Base-by-base conservation (phyloP, 2,888 invertebrate species). In the Stegana nigrithorax region DNA sequence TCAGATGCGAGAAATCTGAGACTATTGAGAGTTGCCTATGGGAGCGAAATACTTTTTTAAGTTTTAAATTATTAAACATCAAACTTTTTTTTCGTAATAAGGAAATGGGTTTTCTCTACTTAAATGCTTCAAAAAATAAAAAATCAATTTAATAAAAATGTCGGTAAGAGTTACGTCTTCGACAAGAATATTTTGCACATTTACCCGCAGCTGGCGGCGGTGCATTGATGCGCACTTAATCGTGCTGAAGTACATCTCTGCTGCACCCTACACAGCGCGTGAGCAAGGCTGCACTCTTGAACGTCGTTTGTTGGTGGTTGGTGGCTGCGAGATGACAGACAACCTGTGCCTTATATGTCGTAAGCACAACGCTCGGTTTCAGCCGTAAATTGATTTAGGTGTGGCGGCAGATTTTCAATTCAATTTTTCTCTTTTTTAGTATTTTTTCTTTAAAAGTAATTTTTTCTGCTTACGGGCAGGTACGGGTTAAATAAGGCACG, bases 401-500 rank as follows among this genome's bases (percentile, higher is more conserved):
- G 51, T 65, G 71, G 50, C 42, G 42, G 63, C 55, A 63, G 63
- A 63, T 65, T 63, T 63, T 61, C 65, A n/a, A n/a, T n/a, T n/a
- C n/a, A n/a, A n/a, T n/a, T n/a, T n/a, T n/a, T n/a, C n/a, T n/a
- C n/a, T 73, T 67, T 67, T 65, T 53, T 63, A 65, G 64, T 42
- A 68, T 56, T 67, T 71, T 69, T 61, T 75, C 66, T 64, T 59
- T 67, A 59, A 66, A 64, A 65, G 55, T 71, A 62, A 63, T 65
- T 59, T 29, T 44, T 65, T 56, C 67, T 65, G 62, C 42, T 64
- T 57, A 59, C 68, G 72, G 50, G 66, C 62, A 60, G 62, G 45
- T 23, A 45, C 21, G 45, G 53, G 75, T 78, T 75, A 77, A 78
- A 78, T 74, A 73, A 78, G 68, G 70, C 75, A 77, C 72, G 78